These are phyloP conservation scores for Mythimna vitellina DNA, from an alignment of 2,888 invertebrate genomes.

Conservation along the genomic window DNA sequence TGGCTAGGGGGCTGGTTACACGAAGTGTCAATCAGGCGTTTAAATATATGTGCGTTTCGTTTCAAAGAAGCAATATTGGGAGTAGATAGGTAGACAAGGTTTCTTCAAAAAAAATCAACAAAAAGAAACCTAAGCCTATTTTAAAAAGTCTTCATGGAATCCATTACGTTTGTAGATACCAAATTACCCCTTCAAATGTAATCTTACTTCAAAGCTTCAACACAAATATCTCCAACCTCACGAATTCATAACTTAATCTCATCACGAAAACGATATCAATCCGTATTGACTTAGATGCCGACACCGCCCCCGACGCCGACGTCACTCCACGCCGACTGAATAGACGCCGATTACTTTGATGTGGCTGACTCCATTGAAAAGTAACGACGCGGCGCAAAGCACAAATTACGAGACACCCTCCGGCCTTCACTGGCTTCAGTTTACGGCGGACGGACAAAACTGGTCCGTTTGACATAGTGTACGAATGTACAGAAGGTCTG, in stretches of 20 bases:
- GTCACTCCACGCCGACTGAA: constrained; percentile 52
- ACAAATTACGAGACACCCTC: constrained; percentile 49
- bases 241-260: constrained; percentile 1
- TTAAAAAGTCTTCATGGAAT: too few species aligned
- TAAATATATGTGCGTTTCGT: too few species aligned
- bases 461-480: not conserved
- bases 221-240: not conserved
- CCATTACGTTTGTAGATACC: not conserved
- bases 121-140: too few species aligned
- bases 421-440: constrained; percentile 36
- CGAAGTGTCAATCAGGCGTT: too few species aligned
- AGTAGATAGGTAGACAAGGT: too few species aligned
- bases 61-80: too few species aligned
- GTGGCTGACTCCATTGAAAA: constrained; percentile 57
- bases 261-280: constrained; percentile 34
- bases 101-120: too few species aligned
- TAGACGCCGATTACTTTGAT: constrained; percentile 67
- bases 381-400: constrained; percentile 44
- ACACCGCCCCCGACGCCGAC: constrained; percentile 36
- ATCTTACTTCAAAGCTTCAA: not conserved
- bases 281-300: constrained; percentile 22
- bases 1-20: too few species aligned
- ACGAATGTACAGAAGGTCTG: constrained; percentile 1
- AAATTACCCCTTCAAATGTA: not conserved
- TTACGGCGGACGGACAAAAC: constrained; percentile 40